These are phyloP conservation scores for Apamea sordens DNA, from an alignment of 2,888 invertebrate species.

Conservation along the genomic window DNA sequence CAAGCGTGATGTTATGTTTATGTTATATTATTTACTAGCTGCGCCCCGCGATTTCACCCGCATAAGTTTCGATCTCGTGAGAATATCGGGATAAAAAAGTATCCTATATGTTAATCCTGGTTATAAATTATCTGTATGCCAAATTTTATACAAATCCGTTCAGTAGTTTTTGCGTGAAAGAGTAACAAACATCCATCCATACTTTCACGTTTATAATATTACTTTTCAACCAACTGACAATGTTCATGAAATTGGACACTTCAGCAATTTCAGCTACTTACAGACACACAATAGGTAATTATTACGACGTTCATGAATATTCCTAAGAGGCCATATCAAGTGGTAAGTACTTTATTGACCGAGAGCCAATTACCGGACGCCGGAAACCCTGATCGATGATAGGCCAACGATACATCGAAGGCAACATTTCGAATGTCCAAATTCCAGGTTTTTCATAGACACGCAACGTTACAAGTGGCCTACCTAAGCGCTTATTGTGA, in stretches of 20 bases:
- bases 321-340: background rate
- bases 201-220: too few species aligned
- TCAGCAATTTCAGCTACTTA: slow-evolving; percentile 1
- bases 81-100: too few species aligned
- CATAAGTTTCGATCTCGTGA: too few species aligned
- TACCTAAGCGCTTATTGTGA: background rate
- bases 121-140: too few species aligned
- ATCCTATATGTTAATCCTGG: too few species aligned
- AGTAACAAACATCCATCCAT: too few species aligned
- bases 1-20: background rate
- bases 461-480: background rate
- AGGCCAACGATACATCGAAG: slow-evolving; percentile 13
- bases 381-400: slow-evolving; percentile 47
- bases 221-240: background rate
- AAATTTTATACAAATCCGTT: too few species aligned
- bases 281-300: background rate
- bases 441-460: background rate
- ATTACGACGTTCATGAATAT: slow-evolving; percentile 2
- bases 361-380: slow-evolving; percentile 39
- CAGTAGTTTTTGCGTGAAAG: too few species aligned
- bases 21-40: background rate
- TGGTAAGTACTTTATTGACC: slow-evolving; percentile 10
- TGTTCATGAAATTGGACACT: background rate
- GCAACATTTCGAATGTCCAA: background rate
- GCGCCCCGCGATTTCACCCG: too few species aligned